Percentiles rank a stretch among this genome's conserved stretches.
Evolutionary conservation across 2,888 invertebrate genomes (phyloP).

Genomic region (Gymnoscelis rufifasciata): DNA sequence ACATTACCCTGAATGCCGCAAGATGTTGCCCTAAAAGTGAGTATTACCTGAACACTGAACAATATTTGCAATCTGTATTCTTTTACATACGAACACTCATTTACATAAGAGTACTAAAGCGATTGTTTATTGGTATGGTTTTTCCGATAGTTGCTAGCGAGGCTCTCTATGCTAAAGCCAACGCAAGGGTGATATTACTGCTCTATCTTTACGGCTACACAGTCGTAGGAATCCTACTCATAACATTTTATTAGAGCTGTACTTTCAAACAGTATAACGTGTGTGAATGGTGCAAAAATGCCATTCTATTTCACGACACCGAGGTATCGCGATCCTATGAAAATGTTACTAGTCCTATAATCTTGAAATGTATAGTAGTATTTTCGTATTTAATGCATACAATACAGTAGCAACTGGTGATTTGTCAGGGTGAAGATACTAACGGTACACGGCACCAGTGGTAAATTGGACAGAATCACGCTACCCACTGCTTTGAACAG

Average conservation of each 20-base stretch:
- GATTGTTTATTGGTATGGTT: constrained; percentile 29
- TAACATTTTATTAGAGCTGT: constrained; percentile 22
- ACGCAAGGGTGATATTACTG: constrained; percentile 21
- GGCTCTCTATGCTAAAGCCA: constrained; percentile 22
- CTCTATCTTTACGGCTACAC: constrained; percentile 22
- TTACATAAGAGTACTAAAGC: constrained; percentile 22
- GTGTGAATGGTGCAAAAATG: constrained; percentile 3
- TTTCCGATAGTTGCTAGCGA: constrained; percentile 25
- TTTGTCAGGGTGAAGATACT: constrained; percentile 65
- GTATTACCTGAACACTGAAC: constrained; percentile 35
- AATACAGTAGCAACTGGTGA: constrained; percentile 48
- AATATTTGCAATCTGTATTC: constrained; percentile 29
- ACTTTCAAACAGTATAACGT: constrained; percentile 17
- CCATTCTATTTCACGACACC: constrained; percentile 7
- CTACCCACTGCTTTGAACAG: constrained; percentile 55
- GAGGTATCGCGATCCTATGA: constrained; percentile 6
- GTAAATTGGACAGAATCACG: constrained; percentile 70
- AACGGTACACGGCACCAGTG: constrained; percentile 57
- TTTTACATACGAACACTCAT: constrained; percentile 28
- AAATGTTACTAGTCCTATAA: constrained; percentile 2
- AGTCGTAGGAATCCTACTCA: constrained; percentile 20
- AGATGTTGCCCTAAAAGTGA: constrained; percentile 92
- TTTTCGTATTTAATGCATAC: constrained; percentile 43
- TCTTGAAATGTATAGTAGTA: constrained; percentile 13
- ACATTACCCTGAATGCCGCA: constrained; percentile 89